A percentile compares a stretch with the other conserved stretches of the same genome.
phyloP scores from a whole-genome alignment of 2,797 vertebrate species.

The Xenops minutus region DNA sequence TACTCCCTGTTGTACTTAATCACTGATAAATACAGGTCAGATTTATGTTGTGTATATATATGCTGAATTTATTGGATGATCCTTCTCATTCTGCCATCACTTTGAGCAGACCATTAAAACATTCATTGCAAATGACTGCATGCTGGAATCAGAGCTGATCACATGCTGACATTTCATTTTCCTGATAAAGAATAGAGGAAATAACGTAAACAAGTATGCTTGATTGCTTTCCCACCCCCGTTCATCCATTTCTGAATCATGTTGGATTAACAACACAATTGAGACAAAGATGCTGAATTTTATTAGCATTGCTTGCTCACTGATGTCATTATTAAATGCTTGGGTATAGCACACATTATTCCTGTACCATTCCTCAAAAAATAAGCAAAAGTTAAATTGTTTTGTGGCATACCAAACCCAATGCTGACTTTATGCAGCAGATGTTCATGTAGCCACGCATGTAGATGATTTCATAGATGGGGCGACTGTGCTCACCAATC shows the following conservation, averaged over 20 bases:
- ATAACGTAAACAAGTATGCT: conserved; percentile 64
- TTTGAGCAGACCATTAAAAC: background rate
- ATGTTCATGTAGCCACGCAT: conserved; percentile 66
- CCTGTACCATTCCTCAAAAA: conserved; percentile 32
- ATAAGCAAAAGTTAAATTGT: conserved; percentile 49
- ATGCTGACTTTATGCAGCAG: conserved; percentile 62
- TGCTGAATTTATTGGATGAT: background rate
- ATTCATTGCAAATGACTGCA: background rate
- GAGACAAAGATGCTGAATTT: conserved; percentile 62
- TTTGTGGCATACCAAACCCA: conserved; percentile 55
- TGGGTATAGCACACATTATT: conserved; percentile 8
- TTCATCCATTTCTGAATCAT: conserved; percentile 68
- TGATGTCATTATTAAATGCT: conserved; percentile 65
- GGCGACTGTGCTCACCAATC: conserved; percentile 52
- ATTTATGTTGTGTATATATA: conserved; percentile 8
- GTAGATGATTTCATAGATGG: conserved; percentile 67
- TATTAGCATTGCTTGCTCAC: conserved; percentile 62
- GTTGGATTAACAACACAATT: conserved; percentile 65
- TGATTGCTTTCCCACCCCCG: conserved; percentile 65
- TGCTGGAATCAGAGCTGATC: conserved; percentile 53
- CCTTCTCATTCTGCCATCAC: conserved; percentile 19
- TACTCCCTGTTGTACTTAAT: conserved; percentile 10
- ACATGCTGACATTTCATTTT: conserved; percentile 58
- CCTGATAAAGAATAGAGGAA: conserved; percentile 67
- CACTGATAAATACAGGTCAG: conserved; percentile 23